Evolutionary conservation across 2,113 vertebrate species (phyloP).

Genomic region (Epinephelus lanceolatus): DNA sequence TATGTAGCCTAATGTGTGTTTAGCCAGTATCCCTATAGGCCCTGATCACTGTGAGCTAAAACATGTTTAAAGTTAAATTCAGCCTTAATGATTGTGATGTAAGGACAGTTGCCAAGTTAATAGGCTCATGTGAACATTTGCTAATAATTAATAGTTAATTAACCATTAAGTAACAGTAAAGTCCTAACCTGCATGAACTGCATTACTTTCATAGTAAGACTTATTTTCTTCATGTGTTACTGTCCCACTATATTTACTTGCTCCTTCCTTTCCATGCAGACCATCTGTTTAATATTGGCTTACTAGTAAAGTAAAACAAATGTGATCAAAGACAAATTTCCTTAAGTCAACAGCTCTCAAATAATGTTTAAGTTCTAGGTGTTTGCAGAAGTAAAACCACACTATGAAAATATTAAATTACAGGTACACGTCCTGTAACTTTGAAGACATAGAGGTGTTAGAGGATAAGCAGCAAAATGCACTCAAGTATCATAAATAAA

Average conservation of each 20-base stretch:
- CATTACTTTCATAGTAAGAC: background rate
- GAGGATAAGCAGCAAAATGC: background rate
- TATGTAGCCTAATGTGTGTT: background rate
- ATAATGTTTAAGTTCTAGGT: background rate
- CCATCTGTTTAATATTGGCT: background rate
- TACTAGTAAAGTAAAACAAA: constrained; percentile 2
- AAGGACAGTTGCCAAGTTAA: background rate
- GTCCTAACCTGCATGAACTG: background rate
- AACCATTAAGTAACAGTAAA: background rate
- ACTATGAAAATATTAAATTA: background rate
- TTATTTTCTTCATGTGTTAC: background rate
- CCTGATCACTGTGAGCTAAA: background rate
- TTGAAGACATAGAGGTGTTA: background rate
- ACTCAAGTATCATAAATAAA: background rate
- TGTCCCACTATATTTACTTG: background rate
- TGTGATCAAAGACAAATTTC: background rate
- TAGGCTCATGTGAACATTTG: background rate
- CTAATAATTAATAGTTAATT: background rate
- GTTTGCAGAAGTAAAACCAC: background rate
- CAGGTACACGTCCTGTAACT: background rate
- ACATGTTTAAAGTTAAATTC: background rate
- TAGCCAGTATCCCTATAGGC: background rate
- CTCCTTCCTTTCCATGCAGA: background rate
- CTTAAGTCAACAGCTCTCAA: background rate
- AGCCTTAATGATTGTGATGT: background rate